Evolutionary conservation across 2,888 invertebrate species (phyloP), one percentile per base, ranked within the genome.

Genomic region (Archips xylosteana): DNA sequence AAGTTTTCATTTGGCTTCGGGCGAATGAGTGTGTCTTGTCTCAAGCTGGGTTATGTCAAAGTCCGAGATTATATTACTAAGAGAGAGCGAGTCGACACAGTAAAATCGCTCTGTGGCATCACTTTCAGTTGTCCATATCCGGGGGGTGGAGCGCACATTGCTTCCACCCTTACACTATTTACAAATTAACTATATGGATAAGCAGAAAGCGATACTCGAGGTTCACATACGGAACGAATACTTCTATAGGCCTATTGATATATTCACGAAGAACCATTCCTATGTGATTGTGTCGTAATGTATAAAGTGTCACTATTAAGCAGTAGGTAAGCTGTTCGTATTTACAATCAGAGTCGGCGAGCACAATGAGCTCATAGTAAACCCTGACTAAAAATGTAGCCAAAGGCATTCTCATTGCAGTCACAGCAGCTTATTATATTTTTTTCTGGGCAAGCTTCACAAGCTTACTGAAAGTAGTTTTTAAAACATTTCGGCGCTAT

Each of bases 291-390:
- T 90, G 87, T 89, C 84, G 83, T 88, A 90, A 88, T 88, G 88
- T 89, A 86, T 85, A 90, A 91, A 88, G 92, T 92, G 91, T 90
- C 32, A 60, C 66, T 72, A 81, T 81, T 81, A 91, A 92, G 92
- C 91, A 83, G 87, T 86, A 84, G 81, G 80, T 78, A 89, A 92
- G 91, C 91, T 83, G 85, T 85, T 84, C 87, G 79, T 90, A 92
- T 92, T 87, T 92, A 92, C 91, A 92, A 83, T 78, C 80, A 81
- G 84, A 83, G 82, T 78, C 82, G 84, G 83, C 81, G 80, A 84
- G 66, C 64, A 65, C 57, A 65, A 65, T 10, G 59, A 15, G 54
- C 74, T 54, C 65, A 34, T 51, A 51, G 69, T 49, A 23, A 65
- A 61, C 69, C 69, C 65, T 68, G 73, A 73, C 63, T 69, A 36